Base-by-base conservation (phyloP, 1,140 invertebrate species). In the Caenorhabditis latens region DNA sequence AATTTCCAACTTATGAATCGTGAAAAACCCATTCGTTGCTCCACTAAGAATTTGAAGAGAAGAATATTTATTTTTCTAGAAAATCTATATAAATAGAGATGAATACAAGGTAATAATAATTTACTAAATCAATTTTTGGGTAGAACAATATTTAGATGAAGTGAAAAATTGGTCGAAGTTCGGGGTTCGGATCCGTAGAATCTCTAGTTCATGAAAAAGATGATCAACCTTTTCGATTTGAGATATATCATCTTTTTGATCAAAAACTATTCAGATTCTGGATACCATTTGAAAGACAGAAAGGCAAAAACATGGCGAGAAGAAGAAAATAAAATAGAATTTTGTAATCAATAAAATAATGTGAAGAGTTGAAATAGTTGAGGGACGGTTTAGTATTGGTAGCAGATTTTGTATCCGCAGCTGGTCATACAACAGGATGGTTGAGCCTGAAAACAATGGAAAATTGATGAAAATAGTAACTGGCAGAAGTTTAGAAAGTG, bases 361-460 rank as follows among this genome's bases (percentile, higher is more conserved):
- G 13, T 14, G 71, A 79, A 79, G 19, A 50, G 42, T 40, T 8
- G 40, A 71, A 19, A 46, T 13, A 32, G 5, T 71, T 13, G n/a
- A 14, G 55, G 55, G 8, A 82, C 46, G 24, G 75, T 82, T 83
- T 84, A 89, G 61, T 89, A 89, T 71, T 89, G 88, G 61, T 89
- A 89, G 84, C 88, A 89, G 86, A 89, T 89, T 57, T 87, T 89
- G 84, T 89, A 89, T 75, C 88, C 88, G 84, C 88, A 89, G 46
- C 88, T 88, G 50, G 88, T 89, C 88, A 89, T 88, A 75, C 88
- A 89, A 53, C 88, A 89, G 1, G 83, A 85, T 58, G 88, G 88
- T 61, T 89, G 88, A 24, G 53, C 53, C 86, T 86, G 79, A 19
- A 86, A n/a, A 65, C 4, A 9, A 50, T 7, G 57, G 8, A 61